Evolutionary conservation across 2,113 vertebrate genomes (phyloP), one percentile per base, ranked within the genome.

Genomic region (Fulica atra): DNA sequence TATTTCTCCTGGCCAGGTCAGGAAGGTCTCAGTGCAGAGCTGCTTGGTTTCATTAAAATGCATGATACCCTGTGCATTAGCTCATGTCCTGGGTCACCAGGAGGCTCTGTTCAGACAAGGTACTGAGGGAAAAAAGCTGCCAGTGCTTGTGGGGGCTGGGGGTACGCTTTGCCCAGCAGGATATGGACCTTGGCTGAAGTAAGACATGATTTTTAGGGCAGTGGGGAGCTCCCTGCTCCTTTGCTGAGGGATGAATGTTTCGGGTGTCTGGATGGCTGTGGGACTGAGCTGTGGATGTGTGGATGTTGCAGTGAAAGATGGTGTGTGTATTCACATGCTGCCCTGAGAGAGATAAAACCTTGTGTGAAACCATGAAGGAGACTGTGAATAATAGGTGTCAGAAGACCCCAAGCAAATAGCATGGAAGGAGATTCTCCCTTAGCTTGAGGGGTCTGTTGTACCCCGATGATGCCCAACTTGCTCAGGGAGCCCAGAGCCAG

Each of bases 31-130:
- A 36, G 85, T 31, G 33, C 81, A 60, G 83, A 46, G 81, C 63
- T 93, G 59, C 90, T 92, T 92, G 93, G 86, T 96, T 94, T 93
- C 73, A 96, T 97, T 97, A 96, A 97, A 96, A 94, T 97, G 79
- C 80, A 66, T 53, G 84, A 91, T 92, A 73, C 28, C 26, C 65
- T 89, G 71, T 2, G 6, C 72, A 48, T 95, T 95, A 81, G 56
- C 79, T 92, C 4, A 0, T 86, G 83, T 84, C 89, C 85, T 87
- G 77, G 79, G 92, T 94, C 95, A 84, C 76, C 77, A 74, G 81
- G 79, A 94, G 66, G 29, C 46, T 48, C 16, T 71, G 80, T 65
- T 65, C 2, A 0, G 51, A 61, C 76, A 63, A 74, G 69, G 61
- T 73, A n/a, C 73, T 60, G 1, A 8, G 2, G 20, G 48, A 93